phyloP scores from a whole-genome alignment of 2,797 vertebrate genomes.

The Liparis tanakae region DNA sequence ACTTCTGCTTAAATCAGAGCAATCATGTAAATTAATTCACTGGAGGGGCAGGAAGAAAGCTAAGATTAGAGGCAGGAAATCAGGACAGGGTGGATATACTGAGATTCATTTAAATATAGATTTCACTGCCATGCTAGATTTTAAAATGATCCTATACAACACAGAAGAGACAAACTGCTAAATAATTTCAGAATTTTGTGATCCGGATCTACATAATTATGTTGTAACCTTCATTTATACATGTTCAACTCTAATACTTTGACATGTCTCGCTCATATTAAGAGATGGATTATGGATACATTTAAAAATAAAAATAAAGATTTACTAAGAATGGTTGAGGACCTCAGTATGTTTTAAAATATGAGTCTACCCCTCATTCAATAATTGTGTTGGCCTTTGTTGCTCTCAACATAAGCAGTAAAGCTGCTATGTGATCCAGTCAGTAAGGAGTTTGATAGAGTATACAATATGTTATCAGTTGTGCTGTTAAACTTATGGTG shows the following conservation, averaged over 20 bases:
- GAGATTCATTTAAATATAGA: conserved; percentile 39
- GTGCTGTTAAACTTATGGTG: conserved; percentile 2
- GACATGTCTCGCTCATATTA: conserved; percentile 18
- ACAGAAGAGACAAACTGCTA: background rate
- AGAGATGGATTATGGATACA: conserved; percentile 23
- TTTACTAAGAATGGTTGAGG: conserved; percentile 1
- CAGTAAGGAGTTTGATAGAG: background rate
- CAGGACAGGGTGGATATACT: conserved; percentile 65
- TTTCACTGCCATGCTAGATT: background rate
- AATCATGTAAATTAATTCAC: conserved; percentile 75
- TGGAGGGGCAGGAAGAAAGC: conserved; percentile 67
- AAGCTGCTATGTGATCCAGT: conserved; percentile 10
- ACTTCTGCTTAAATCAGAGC: conserved; percentile 73
- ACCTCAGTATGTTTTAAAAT: conserved; percentile 11
- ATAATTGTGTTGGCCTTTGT: conserved; percentile 18
- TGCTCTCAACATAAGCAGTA: background rate
- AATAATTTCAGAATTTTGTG: background rate
- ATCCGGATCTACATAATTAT: background rate
- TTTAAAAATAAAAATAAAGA: conserved; percentile 13
- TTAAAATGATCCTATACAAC: background rate
- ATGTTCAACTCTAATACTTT: background rate
- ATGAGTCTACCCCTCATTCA: conserved; percentile 13
- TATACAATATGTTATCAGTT: conserved; percentile 4
- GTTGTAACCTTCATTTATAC: background rate
- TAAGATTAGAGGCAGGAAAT: conserved; percentile 76